Conservation (phyloP, 2,888 invertebrate genomes). For the Abrostola tripartita region DNA sequence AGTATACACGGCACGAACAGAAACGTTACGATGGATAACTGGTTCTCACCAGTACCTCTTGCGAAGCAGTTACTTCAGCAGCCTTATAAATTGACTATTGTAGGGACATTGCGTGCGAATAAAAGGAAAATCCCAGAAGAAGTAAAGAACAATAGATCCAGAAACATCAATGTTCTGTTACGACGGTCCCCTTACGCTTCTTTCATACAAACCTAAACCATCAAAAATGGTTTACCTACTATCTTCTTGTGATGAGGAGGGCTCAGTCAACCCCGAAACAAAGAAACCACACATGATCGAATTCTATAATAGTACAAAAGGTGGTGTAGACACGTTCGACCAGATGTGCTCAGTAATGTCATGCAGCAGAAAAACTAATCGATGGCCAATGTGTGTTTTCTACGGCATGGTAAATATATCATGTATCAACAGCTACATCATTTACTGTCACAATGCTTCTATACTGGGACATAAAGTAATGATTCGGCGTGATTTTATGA, state of each 20-base stretch:
- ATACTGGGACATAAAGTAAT: slow-evolving; percentile 13
- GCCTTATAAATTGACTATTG: slow-evolving; percentile 62
- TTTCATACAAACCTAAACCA: slow-evolving; percentile 44
- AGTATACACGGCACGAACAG: slow-evolving; percentile 43
- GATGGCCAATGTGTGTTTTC: slow-evolving; percentile 50
- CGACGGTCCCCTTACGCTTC: slow-evolving; percentile 32
- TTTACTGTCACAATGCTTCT: slow-evolving; percentile 35
- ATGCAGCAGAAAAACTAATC: slow-evolving; percentile 46
- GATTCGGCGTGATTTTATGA: slow-evolving; percentile 15
- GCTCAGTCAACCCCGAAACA: neutral
- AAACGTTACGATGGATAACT: neutral
- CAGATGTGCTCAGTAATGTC: slow-evolving; percentile 51
- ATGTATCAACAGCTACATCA: slow-evolving; percentile 42
- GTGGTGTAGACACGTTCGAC: slow-evolving; percentile 50
- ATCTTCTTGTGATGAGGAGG: slow-evolving; percentile 28
- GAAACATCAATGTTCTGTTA: slow-evolving; percentile 39
- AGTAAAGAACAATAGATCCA: slow-evolving; percentile 27
- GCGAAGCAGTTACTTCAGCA: slow-evolving; percentile 56
- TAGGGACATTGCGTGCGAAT: slow-evolving; percentile 63
- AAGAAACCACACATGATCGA: slow-evolving; percentile 47
- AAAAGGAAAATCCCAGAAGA: slow-evolving; percentile 54
- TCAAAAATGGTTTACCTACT: slow-evolving; percentile 31
- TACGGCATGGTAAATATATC: slow-evolving; percentile 51
- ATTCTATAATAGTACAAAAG: slow-evolving; percentile 55
- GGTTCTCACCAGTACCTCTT: slow-evolving; percentile 46